Percentiles rank a stretch among this genome's conserved stretches.
Conservation (phyloP, 2,888 invertebrate species). For the Mimachlamys varia region DNA sequence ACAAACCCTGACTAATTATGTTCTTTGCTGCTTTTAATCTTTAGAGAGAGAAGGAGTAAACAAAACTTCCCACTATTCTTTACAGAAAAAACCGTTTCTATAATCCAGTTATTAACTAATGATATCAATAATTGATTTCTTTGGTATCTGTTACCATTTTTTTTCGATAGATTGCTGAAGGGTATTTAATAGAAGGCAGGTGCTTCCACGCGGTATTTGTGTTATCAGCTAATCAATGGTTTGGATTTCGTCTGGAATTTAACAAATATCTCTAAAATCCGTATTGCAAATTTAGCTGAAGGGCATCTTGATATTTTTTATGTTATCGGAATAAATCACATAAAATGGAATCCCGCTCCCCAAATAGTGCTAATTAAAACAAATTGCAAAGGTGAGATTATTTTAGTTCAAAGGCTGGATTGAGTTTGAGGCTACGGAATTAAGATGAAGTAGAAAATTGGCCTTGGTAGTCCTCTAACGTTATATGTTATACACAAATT, state of each 20-base stretch:
- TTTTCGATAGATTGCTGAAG: no score
- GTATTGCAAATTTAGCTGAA: background rate
- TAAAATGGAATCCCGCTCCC: background rate
- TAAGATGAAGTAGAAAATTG: background rate
- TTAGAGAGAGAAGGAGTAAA: no score
- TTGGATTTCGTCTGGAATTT: background rate
- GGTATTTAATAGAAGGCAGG: background rate
- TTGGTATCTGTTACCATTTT: no score
- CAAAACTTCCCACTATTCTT: no score
- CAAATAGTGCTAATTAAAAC: background rate
- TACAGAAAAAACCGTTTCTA: no score
- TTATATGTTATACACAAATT: background rate
- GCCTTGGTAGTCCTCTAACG: background rate
- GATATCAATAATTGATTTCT: no score
- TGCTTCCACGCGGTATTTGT: background rate
- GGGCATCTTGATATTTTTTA: background rate
- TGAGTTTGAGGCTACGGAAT: background rate
- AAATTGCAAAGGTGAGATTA: background rate
- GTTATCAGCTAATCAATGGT: background rate
- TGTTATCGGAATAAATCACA: background rate
- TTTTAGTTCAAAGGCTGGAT: constrained; percentile 1
- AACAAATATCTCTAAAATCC: background rate
- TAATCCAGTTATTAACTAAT: no score
- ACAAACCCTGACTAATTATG: no score
- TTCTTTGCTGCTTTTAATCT: no score